Evolutionary conservation across 2,797 vertebrate species (phyloP).

Genomic region (Linurgus olivaceus): DNA sequence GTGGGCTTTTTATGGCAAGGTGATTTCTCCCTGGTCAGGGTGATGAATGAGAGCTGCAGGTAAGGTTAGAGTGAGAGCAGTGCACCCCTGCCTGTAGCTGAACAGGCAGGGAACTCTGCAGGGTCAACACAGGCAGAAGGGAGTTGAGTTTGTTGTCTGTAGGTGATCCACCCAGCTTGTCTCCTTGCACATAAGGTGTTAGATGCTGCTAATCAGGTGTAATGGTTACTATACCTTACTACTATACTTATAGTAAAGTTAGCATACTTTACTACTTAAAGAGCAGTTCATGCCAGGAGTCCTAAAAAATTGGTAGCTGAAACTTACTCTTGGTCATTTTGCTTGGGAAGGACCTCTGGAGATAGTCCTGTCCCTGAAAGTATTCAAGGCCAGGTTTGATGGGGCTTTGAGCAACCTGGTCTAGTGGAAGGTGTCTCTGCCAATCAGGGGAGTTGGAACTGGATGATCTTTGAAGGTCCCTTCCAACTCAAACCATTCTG

Average conservation of each 20-base stretch:
- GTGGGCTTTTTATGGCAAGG: not conserved
- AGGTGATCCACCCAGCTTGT: not conserved
- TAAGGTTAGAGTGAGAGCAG: not conserved
- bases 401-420: not conserved
- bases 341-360: not conserved
- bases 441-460: not conserved
- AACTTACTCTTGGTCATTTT: fast-evolving
- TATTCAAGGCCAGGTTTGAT: not conserved
- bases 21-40: not conserved
- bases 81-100: not conserved
- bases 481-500: not conserved
- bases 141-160: not conserved
- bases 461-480: not conserved
- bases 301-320: not conserved
- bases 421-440: not conserved
- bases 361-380: too few relatives aligned
- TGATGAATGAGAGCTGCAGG: not conserved
- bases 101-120: not conserved
- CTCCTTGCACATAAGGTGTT: not conserved
- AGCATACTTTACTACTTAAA: not conserved
- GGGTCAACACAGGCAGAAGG: not conserved
- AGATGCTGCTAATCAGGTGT: not conserved
- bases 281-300: not conserved
- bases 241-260: too few relatives aligned
- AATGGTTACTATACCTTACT: not conserved